Evolutionary conservation across 2,113 vertebrate species (phyloP).

Genomic region (Brachirus orientalis): DNA sequence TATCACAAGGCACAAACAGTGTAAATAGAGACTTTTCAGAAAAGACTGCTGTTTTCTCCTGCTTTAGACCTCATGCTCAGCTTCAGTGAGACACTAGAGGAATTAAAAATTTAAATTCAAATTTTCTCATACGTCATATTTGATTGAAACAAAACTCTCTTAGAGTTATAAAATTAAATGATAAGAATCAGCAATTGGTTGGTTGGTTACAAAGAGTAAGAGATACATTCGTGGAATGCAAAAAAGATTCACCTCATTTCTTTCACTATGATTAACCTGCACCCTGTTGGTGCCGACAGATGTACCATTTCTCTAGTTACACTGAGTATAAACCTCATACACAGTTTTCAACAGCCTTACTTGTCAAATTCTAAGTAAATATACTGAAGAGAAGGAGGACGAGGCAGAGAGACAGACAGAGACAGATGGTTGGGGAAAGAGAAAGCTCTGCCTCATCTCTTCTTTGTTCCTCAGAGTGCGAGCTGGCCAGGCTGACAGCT

Average conservation of each 20-base stretch:
- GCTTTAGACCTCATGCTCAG: neutral
- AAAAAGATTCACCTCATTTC: neutral
- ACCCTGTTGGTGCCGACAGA: neutral
- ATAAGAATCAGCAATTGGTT: too few species aligned
- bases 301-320: neutral
- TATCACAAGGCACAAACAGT: conserved; percentile 30
- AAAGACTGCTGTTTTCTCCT: neutral
- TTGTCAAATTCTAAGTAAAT: conserved; percentile 18
- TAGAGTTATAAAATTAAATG: too few species aligned
- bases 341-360: neutral
- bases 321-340: conserved; percentile 3
- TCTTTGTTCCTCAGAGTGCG: conserved; percentile 56
- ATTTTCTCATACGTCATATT: neutral
- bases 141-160: neutral
- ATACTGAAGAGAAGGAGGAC: conserved; percentile 13
- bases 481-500: conserved; percentile 64
- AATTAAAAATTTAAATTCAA: neutral
- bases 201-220: too few species aligned
- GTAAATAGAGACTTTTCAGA: conserved; percentile 42
- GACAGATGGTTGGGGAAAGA: conserved; percentile 60
- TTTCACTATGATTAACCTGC: neutral
- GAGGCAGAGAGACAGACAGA: conserved; percentile 3
- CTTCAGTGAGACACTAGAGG: neutral
- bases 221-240: too few species aligned
- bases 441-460: conserved; percentile 76